These are phyloP conservation scores for Symphodus melops DNA, from an alignment of 2,113 vertebrate genomes.

Conservation along the genomic window DNA sequence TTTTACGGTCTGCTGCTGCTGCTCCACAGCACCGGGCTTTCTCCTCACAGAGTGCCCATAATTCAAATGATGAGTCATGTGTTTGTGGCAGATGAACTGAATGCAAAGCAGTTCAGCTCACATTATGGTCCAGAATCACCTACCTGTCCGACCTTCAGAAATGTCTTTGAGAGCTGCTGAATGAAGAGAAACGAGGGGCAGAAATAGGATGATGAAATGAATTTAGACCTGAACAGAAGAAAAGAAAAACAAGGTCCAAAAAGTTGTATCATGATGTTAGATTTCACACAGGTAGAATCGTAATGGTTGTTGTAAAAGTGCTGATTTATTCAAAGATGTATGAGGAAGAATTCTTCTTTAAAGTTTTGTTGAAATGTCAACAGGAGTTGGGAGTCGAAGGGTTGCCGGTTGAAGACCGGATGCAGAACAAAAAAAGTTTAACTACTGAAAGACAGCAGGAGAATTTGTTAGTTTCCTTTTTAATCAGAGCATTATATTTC, in stretches of 20 bases:
- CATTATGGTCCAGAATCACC: slow-evolving; percentile 32
- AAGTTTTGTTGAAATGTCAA: too few species aligned
- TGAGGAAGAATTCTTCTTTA: too few species aligned
- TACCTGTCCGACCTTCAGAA: slow-evolving; percentile 55
- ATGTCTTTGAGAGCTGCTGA: slow-evolving; percentile 21
- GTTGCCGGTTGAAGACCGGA: too few species aligned
- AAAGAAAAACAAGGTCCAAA: background rate
- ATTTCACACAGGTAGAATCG: background rate
- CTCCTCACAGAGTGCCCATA: slow-evolving; percentile 47
- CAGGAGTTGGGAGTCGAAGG: too few species aligned
- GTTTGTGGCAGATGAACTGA: slow-evolving; percentile 57
- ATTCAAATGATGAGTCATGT: slow-evolving; percentile 75
- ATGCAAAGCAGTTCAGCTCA: slow-evolving; percentile 72
- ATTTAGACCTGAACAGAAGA: slow-evolving; percentile 23
- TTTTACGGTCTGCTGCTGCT: slow-evolving; percentile 26
- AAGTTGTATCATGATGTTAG: background rate
- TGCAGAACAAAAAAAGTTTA: too few species aligned
- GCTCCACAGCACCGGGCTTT: background rate
- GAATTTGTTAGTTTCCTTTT: too few species aligned
- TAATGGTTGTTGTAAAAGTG: background rate
- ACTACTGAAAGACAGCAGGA: too few species aligned
- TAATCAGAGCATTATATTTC: too few species aligned
- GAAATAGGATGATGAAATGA: background rate
- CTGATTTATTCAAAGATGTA: too few species aligned
- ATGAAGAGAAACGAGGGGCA: background rate